Evolutionary conservation across 1,140 invertebrate genomes (phyloP).

Genomic region (Sipha flava): DNA sequence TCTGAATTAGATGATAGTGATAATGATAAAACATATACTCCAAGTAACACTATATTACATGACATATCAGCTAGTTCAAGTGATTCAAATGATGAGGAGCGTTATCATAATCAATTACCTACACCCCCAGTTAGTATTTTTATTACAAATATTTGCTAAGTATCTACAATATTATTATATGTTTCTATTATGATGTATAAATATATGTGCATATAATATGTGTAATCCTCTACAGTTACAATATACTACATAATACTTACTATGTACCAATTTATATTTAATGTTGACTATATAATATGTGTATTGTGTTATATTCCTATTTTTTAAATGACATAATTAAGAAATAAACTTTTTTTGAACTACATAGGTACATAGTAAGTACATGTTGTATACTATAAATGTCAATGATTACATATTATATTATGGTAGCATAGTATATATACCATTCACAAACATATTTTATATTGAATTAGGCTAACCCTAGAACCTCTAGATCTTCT

Average conservation of each 20-base stretch:
- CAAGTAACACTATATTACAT: not conserved
- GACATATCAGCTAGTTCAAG: not conserved
- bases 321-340: too few species aligned
- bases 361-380: too few species aligned
- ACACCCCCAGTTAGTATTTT: not conserved
- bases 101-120: not conserved
- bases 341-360: too few species aligned
- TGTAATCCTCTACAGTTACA: not conserved
- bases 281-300: too few species aligned
- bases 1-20: not conserved
- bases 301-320: too few species aligned
- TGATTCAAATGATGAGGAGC: not conserved
- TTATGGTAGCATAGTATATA: not conserved
- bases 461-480: not conserved
- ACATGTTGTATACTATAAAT: too few species aligned
- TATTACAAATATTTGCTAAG: not conserved
- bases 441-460: not conserved
- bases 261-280: not conserved
- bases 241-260: not conserved
- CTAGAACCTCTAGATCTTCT: not conserved
- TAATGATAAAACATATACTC: not conserved
- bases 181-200: not conserved
- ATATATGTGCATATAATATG: not conserved
- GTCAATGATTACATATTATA: too few species aligned
- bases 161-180: not conserved